Evolutionary conservation across 2,888 invertebrate species (phyloP).

Genomic region (Nemoura dubitans): DNA sequence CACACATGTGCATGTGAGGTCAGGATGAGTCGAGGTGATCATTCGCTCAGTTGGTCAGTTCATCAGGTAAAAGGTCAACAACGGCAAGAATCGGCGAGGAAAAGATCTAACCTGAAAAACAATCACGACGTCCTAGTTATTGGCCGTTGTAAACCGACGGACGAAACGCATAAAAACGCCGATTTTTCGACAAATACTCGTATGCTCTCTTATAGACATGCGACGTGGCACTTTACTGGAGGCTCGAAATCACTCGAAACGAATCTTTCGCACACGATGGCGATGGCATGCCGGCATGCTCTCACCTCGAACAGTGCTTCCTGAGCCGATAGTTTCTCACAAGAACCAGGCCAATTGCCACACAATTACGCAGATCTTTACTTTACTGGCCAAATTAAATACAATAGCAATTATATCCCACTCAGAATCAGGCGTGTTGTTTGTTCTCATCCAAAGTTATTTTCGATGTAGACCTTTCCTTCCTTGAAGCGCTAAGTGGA

Average conservation of each 20-base stretch:
- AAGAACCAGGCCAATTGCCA: background rate
- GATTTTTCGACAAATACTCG: background rate
- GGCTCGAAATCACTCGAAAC: background rate
- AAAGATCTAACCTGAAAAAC: background rate
- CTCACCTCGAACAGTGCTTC: background rate
- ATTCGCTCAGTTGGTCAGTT: background rate
- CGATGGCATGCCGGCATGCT: background rate
- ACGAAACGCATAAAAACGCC: background rate
- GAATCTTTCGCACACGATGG: background rate
- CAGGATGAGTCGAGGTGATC: background rate
- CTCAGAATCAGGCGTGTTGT: background rate
- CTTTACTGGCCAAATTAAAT: background rate
- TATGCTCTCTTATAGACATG: background rate
- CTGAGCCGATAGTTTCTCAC: background rate
- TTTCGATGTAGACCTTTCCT: background rate
- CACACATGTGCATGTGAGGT: background rate
- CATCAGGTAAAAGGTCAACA: background rate
- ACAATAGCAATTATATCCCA: background rate
- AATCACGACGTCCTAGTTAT: background rate
- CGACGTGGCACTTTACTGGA: background rate
- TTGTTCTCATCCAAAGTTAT: background rate
- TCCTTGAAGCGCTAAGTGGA: background rate
- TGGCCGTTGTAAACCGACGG: background rate
- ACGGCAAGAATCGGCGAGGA: background rate
- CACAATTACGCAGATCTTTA: background rate